Base-by-base conservation (phyloP, 1,140 invertebrate species). In the Drosophila kohkoa region DNA sequence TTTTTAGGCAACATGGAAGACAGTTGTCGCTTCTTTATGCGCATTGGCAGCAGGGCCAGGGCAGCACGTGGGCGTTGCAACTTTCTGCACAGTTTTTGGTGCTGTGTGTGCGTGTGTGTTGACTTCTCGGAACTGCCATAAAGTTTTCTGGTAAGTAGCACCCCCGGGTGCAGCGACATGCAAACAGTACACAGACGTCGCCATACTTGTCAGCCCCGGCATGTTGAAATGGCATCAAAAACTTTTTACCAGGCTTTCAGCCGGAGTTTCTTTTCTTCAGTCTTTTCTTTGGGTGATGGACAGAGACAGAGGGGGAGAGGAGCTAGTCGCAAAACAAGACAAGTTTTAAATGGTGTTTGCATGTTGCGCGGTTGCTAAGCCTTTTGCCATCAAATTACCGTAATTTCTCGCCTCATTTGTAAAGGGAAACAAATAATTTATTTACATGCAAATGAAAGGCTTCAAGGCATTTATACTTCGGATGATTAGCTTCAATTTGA, bases 321-420 rank as follows among this genome's bases (percentile, higher is more conserved):
- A 8, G 11, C 20, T 25, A 25, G 7, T 51, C 10, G 28, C 30
- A 58, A 63, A 66, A 75, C 59, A 67, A 48, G 80, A 88, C 80
- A 88, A 88, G 81, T 89, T 89, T 89, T 89, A 89, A 89, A 89
- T 89, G 81, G 80, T 89, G 81, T 89, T 89, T 89, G 81, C 85
- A 89, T 89, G 85, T 89, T 75, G 48, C 75, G 75, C 66, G 81
- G 81, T 60, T 78, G 66, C 65, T 25, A 46, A 52, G 35, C 43
- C 30, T 75, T 32, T 55, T 48, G 57, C 3, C 67, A 64, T 35
- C 62, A 87, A 87, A 80, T 87, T 87, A 67, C 76, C 52, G 58
- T 87, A 73, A 87, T 87, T 81, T 79, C 55, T 46, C 38, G 70
- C 70, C 75, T 80, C 72, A 74, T 87, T 77, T 77, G 71, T 71